These are phyloP conservation scores for Eupithecia subumbrata DNA, from an alignment of 2,888 invertebrate genomes.

Conservation along the genomic window DNA sequence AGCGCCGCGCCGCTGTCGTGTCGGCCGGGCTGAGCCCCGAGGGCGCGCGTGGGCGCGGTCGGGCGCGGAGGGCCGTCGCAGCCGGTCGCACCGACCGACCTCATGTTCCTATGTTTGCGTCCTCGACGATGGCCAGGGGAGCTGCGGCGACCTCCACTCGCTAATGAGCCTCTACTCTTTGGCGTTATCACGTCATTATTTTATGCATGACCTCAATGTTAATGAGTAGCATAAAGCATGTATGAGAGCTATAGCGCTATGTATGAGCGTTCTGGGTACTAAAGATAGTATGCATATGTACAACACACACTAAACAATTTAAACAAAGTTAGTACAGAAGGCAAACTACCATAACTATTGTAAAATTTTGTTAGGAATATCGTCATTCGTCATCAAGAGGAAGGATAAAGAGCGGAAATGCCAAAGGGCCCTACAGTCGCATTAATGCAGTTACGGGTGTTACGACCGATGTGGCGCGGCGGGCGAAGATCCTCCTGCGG, in stretches of 20 bases:
- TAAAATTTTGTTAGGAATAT: background rate
- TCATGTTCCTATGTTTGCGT: conserved; percentile 70
- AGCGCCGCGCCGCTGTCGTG: conserved; percentile 54
- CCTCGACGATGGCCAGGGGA: conserved; percentile 59
- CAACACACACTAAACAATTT: background rate
- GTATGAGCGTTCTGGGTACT: background rate
- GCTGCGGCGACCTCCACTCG: conserved; percentile 61
- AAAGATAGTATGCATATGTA: background rate
- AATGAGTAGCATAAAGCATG: conserved; percentile 39
- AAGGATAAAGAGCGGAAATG: background rate
- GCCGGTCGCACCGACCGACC: conserved; percentile 51
- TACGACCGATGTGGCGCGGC: background rate
- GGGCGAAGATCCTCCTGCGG: background rate
- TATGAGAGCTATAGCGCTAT: conserved; percentile 16
- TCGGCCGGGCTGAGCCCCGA: conserved; percentile 47
- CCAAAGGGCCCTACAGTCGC: background rate
- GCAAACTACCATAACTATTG: background rate
- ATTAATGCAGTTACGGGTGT: background rate
- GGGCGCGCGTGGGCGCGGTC: conserved; percentile 72
- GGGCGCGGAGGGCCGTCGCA: conserved; percentile 63
- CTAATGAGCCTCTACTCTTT: conserved; percentile 58
- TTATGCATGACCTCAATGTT: conserved; percentile 45
- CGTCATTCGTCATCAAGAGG: background rate
- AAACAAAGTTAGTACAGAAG: background rate
- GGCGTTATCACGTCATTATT: conserved; percentile 53